Evolutionary conservation across 2,113 vertebrate genomes (phyloP), one percentile per base, ranked within the genome.

Genomic region (Myotis brandtii): DNA sequence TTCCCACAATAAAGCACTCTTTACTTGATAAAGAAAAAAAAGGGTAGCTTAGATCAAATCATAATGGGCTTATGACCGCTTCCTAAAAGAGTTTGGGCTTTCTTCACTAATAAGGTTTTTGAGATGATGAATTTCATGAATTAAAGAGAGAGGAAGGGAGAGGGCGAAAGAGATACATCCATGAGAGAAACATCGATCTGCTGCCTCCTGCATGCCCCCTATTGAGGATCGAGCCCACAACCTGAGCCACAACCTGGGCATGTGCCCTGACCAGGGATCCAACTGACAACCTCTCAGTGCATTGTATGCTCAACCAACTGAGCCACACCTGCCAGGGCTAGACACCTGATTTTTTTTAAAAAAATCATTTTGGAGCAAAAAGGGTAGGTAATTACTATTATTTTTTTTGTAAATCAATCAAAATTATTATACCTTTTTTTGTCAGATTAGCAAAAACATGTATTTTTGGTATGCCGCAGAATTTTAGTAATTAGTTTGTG

Each of bases 101-200:
- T 76, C 80, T 52, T 94, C 66, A 85, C n/a, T 72, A 72, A 34
- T 89, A 85, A 81, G 13, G 5, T 80, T 95, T 95, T 94, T 84
- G 18, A 52, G 34, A 69, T 32, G 4, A 81, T 69, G 18, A 80
- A 62, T 91, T 91, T 93, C 83, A 77, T 87, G 34, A 84, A 37
- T 5, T 64, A 64, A 11, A 64, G 59, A 56, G 54, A 62, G 62
- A 30, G 62, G 27, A 32, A 64, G 62, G 27, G 12, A 64, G 12
- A 14, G 13, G 27, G 27, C 32, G 30, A 32, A 14, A 64, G 62
- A 64, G 62, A 64, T 30, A 64, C 62, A 32, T 64, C 12, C 5
- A 64, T 32, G 62, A 64, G 62, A 64, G 27, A 64, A 30, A 64
- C 4, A 32, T 64, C 5, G 13, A 32, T 14, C 30, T 14, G 27